Conservation (phyloP, 2,888 invertebrate genomes). For the Abscondita cerata region DNA sequence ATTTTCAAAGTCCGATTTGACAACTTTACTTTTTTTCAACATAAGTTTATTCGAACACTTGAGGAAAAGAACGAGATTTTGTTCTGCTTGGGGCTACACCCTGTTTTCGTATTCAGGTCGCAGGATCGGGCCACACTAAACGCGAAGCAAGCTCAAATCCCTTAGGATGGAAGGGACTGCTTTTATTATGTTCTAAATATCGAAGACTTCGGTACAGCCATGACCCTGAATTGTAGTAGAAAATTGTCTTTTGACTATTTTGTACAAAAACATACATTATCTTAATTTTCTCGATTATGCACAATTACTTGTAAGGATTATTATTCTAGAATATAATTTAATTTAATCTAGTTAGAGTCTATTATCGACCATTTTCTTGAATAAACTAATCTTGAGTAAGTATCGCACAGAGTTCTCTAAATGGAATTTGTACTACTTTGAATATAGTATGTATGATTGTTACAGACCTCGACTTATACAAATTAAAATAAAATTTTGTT, state of each 20-base stretch:
- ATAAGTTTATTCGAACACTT: constrained; percentile 17
- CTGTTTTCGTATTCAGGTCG: constrained; percentile 45
- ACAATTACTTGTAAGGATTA: neutral
- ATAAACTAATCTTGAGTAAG: too few species aligned
- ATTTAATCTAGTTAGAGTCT: neutral
- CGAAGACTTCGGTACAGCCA: constrained; percentile 41
- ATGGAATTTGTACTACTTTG: too few species aligned
- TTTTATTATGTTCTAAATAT: constrained; percentile 51
- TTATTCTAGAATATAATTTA: neutral
- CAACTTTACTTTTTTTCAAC: constrained; percentile 21
- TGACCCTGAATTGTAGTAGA: constrained; percentile 30
- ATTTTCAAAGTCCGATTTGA: constrained; percentile 6
- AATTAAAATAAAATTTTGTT: too few species aligned
- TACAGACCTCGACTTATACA: too few species aligned
- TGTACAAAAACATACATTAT: neutral
- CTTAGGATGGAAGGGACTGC: constrained; percentile 43
- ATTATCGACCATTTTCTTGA: neutral
- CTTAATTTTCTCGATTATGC: neutral
- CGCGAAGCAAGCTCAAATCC: constrained; percentile 44
- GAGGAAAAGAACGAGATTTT: constrained; percentile 26
- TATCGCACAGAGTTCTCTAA: too few species aligned
- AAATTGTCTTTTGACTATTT: constrained; percentile 18
- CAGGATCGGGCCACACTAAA: constrained; percentile 43
- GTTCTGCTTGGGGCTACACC: constrained; percentile 23
- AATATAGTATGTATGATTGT: too few species aligned